Base-by-base conservation (phyloP, 2,797 vertebrate genomes). In the Melanotaenia trifasciata region DNA sequence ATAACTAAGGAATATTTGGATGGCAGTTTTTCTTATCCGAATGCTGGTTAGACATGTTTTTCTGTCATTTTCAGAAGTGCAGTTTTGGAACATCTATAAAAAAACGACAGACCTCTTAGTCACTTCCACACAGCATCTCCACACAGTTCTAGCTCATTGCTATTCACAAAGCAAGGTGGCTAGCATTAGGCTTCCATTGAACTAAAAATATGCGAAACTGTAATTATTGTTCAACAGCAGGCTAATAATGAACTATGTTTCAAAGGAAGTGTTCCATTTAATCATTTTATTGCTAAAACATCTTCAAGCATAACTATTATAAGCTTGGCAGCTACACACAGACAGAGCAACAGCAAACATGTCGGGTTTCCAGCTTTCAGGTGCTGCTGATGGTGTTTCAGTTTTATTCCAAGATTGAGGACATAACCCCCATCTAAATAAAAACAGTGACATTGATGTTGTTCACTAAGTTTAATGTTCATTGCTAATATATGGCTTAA, bases 11-110 rank as follows among this genome's bases (percentile, higher is more conserved):
- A 6, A 45, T 45, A 6, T 16, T 7, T 43, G 40, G 50, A 12
- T 26, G 6, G 12, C 22, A 65, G 8, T 64, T 64, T 33, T 58
- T 1, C 14, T 64, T 28, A 11, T 24, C 18, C 26, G 16, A 28
- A 24, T 58, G 3, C 43, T 66, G 7, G 1, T 36, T 72, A 45
- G 12, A 14, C 18, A 1, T 45, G 1, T 1, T 8, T 54, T 58
- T 33, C 13, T 36, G n/a, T n/a, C n/a, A n/a, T n/a, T 66, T 57
- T 61, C 26, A 7, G 36, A 16, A 14, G 20, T 58, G 1, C 18
- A 50, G 9, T 35, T 70, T 45, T 74, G 22, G 22, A 22, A 38
- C 47, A 22, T 50, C 45, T 40, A 50, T 45, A 51, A 20, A 20
- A 40, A 64, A 24, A 5, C 20, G 8, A 45, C 64, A 36, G 20